phyloP scores from a whole-genome alignment of 2,113 vertebrate genomes.

The Panthera leo region DNA sequence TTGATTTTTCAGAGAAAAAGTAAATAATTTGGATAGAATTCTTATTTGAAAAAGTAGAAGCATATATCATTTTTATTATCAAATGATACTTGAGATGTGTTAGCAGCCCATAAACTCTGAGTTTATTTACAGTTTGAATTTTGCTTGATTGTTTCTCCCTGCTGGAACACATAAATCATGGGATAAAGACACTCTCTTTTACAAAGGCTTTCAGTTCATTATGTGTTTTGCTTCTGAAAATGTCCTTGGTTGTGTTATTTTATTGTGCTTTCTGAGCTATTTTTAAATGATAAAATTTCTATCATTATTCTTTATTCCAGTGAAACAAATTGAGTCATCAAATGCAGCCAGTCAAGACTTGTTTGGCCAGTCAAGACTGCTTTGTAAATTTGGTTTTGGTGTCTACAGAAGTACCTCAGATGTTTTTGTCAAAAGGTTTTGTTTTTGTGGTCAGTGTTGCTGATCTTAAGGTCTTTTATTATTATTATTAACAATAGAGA shows the following conservation, averaged over 20 bases:
- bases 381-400: neutral
- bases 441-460: neutral
- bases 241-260: neutral
- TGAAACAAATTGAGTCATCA: neutral
- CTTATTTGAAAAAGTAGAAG: neutral
- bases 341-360: neutral
- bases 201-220: neutral
- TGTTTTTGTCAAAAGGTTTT: neutral
- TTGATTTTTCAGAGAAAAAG: neutral
- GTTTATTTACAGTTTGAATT: conserved; percentile 1
- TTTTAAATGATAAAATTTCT: conserved; percentile 19
- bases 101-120: neutral
- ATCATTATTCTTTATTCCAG: conserved; percentile 5
- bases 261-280: neutral
- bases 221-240: conserved; percentile 10
- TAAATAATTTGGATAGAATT: neutral
- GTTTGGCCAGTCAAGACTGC: neutral
- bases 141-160: neutral
- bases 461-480: neutral
- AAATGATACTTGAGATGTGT: neutral
- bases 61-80: neutral
- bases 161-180: neutral
- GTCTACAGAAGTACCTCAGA: neutral
- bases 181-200: neutral
- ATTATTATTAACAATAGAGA: neutral